Evolutionary conservation across 2,797 vertebrate genomes (phyloP), one percentile per base, ranked within the genome.

Genomic region (Pteropus rufus): DNA sequence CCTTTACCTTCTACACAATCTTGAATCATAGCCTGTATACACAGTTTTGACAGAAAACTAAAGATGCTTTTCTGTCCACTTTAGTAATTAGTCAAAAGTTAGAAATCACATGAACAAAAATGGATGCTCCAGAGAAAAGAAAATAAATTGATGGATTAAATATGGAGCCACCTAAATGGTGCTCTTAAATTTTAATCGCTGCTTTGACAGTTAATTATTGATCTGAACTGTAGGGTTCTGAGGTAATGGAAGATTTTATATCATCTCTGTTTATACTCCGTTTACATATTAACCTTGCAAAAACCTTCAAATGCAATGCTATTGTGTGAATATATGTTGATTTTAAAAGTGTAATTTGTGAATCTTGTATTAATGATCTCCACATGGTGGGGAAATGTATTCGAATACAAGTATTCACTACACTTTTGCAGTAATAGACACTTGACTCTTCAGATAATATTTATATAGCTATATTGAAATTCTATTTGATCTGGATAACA

Each of bases 331-430:
- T 96, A 97, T 97, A 44, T 44, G 97, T 69, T 98, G 0, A 0
- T 96, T 64, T 75, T 96, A 97, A 96, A 97, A 98, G 96, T 97
- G 93, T 83, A 94, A 98, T 96, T 97, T 97, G 95, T 97, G 97
- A 98, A 97, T 97, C 93, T 96, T 97, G 88, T 97, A 98, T 98
- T 97, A 98, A 97, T 97, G 92, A 90, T 95, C 92, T 97, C 97
- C 96, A 97, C 98, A 87, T 91, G 54, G 34, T 60, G 54, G n/a
- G 10, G 75, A 86, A 94, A 91, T 65, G 24, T 77, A 85, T 89
- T 60, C 91, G 18, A 75, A 26, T 46, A 54, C 16, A 89, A 44
- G 39, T 73, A 90, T 85, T 49, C 19, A 85, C 29, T 58, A 24
- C 34, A 93, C 6, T 39, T 73, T 84, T 49, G 8, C 14, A 93